Evolutionary conservation across 2,113 vertebrate species (phyloP).

Genomic region (Meriones unguiculatus): DNA sequence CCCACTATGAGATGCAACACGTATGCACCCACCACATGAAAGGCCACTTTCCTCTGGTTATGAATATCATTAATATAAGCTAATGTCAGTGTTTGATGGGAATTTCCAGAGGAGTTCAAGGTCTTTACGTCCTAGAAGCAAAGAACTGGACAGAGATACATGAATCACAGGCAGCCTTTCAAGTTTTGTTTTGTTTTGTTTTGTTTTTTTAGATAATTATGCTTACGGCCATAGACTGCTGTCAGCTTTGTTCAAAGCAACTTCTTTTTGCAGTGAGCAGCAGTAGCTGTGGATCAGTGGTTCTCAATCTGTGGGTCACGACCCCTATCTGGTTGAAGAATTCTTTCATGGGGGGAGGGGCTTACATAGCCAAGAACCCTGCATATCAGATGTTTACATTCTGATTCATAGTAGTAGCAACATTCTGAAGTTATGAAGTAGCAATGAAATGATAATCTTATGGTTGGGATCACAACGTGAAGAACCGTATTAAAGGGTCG

Average conservation of each 20-base stretch:
- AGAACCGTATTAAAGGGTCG: background rate
- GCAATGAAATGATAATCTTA: background rate
- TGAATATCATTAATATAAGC: background rate
- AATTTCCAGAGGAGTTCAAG: background rate
- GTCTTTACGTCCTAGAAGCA: background rate
- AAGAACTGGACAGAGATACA: background rate
- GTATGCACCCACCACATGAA: rapidly evolving
- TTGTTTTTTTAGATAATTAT: background rate
- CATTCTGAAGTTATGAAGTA: background rate
- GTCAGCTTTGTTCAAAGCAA: background rate
- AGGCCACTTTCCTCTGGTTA: background rate
- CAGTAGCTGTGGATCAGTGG: background rate
- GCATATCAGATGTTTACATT: background rate
- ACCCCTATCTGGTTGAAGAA: background rate
- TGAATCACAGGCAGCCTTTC: background rate
- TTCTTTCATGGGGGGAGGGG: background rate
- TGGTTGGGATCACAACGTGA: background rate
- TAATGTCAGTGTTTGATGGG: background rate
- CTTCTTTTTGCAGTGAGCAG: background rate
- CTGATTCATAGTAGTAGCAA: background rate
- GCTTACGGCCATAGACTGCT: background rate
- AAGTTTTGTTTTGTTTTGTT: no score
- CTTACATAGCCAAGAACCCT: background rate
- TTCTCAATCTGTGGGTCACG: background rate
- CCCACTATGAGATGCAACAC: background rate